Evolutionary conservation across 1,140 invertebrate genomes (phyloP).

Genomic region (Lerema accius): DNA sequence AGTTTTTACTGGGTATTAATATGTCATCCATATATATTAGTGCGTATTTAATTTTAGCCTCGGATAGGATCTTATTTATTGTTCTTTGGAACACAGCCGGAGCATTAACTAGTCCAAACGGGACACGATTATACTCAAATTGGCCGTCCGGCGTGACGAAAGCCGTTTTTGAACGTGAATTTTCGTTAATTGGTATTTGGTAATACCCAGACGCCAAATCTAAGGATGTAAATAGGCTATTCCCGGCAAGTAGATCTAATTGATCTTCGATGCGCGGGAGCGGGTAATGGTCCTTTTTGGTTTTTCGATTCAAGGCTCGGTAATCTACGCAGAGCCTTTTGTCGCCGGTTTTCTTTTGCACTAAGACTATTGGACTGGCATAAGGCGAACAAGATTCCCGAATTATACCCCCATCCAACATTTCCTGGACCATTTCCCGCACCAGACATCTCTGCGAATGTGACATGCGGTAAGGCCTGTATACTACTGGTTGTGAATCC

Average conservation of each 20-base stretch:
- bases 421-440: neutral
- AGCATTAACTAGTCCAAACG: neutral
- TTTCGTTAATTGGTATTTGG: neutral
- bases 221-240: neutral
- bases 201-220: neutral
- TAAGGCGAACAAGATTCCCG: neutral
- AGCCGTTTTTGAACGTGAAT: neutral
- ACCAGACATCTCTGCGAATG: neutral
- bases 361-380: neutral
- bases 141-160: neutral
- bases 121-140: neutral
- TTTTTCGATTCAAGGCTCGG: neutral
- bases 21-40: neutral
- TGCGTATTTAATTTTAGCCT: neutral
- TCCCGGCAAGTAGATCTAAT: neutral
- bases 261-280: neutral
- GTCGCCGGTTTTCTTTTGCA: neutral
- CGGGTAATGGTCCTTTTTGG: neutral
- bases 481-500: slow-evolving; percentile 26
- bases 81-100: neutral
- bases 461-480: neutral
- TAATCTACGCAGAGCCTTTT: neutral
- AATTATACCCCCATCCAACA: neutral
- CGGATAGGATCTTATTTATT: neutral
- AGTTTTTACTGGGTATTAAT: neutral